Evolutionary conservation across 2,113 vertebrate genomes (phyloP), one percentile per base, ranked within the genome.

Genomic region (Narcine bancroftii): DNA sequence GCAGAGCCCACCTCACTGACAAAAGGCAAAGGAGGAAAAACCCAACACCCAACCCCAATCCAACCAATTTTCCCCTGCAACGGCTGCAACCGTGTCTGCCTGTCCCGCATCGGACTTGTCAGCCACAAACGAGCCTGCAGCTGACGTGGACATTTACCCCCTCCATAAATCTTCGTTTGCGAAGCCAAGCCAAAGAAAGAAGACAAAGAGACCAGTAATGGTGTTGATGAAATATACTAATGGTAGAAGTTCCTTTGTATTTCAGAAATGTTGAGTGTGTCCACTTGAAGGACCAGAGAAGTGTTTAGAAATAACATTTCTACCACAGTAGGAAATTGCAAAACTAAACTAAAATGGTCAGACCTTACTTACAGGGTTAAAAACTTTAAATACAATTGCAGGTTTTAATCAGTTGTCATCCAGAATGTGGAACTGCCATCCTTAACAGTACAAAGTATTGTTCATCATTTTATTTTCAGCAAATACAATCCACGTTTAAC

Each of bases 141-240:
- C n/a, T n/a, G n/a, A n/a, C n/a, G n/a, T n/a, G n/a, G n/a, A n/a
- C n/a, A n/a, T n/a, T n/a, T n/a, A n/a, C n/a, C n/a, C n/a, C n/a
- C n/a, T n/a, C n/a, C n/a, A n/a, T n/a, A n/a, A n/a, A n/a, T n/a
- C n/a, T n/a, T n/a, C n/a, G n/a, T n/a, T n/a, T n/a, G n/a, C n/a
- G n/a, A n/a, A n/a, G n/a, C n/a, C n/a, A n/a, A n/a, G n/a, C n/a
- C n/a, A n/a, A n/a, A n/a, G n/a, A n/a, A n/a, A n/a, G n/a, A n/a
- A n/a, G n/a, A 87, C 81, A 87, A 87, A 60, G 60, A 87, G 53
- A 87, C 15, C 1, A 63, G 81, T 87, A 87, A 87, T 87, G n/a
- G n/a, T 6, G n/a, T 87, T 87, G 81, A 36, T 87, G 53, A 87
- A 87, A 87, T 87, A 53, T 36, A 87, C 53, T 13, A n/a, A 87